Evolutionary conservation across 2,888 invertebrate species (phyloP), one percentile per base, ranked within the genome.

Genomic region (Eupithecia insigniata): DNA sequence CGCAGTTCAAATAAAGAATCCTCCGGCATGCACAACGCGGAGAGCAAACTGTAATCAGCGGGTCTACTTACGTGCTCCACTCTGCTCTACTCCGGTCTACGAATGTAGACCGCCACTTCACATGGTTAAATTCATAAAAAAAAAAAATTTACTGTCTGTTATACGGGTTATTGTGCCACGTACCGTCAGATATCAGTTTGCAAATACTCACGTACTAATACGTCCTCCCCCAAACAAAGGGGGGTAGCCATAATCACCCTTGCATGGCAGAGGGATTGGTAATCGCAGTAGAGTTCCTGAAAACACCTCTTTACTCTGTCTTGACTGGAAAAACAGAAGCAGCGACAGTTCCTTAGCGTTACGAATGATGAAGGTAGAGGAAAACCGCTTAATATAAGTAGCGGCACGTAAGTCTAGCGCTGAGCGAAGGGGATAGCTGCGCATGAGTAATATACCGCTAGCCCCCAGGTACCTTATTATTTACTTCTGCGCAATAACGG

Each of bases 1-100:
- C 73, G 75, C 71, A 75, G 73, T 76, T 78, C 78, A 81, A 81
- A 78, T 79, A 80, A 79, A 76, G 78, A 79, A 78, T 74, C 71
- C 71, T 70, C 77, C 46, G 74, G 65, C 75, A 65, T 72, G 73
- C 77, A 66, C 78, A 70, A 69, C 77, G 74, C 72, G 71, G 69
- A 65, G 66, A 46, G 77, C 70, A 77, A 78, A 80, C 77, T 76
- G 78, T 78, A 78, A 78, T 78, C 79, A 80, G 46, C 34, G 36
- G 64, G 34, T 62, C 62, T 62, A 36, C 64, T 18, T 60, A 60
- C 34, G 36, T 64, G 28, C 55, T 55, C 55, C 55, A 55, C 26
- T 55, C 22, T 36, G 64, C n/a, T 26, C 30, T 60, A 22, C 58
- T 28, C 64, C 39, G 36, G 36, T 36, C 32, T 62, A 36, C 36